Conservation (phyloP, 2,797 vertebrate species). For the Lithobates sylvaticus region DNA sequence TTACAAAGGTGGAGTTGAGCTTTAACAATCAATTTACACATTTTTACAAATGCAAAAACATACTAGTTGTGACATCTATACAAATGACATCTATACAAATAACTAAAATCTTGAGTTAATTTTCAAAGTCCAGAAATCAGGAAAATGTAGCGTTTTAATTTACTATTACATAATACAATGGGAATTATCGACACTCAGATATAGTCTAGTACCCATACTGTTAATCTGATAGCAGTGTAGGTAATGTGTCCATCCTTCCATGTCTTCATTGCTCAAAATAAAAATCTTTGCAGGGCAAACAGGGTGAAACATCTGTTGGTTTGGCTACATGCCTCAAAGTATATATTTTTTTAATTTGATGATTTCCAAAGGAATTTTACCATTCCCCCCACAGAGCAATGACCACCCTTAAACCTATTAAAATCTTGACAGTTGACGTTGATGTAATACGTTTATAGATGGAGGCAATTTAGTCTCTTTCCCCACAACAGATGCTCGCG, state of each 20-base stretch:
- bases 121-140: too few relatives aligned
- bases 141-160: too few relatives aligned
- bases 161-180: too few relatives aligned
- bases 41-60: too few relatives aligned
- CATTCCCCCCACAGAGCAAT: slow-evolving; percentile 59
- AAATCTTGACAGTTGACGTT: slow-evolving; percentile 53
- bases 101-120: too few relatives aligned
- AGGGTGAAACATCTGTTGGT: slow-evolving; percentile 61
- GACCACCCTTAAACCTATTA: slow-evolving; percentile 62
- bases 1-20: too few relatives aligned
- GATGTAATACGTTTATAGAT: slow-evolving; percentile 57
- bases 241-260: slow-evolving; percentile 17
- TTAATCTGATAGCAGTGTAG: background rate
- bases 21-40: too few relatives aligned
- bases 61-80: too few relatives aligned
- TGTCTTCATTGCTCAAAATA: slow-evolving; percentile 50
- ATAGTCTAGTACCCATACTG: background rate
- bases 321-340: slow-evolving; percentile 47
- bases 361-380: slow-evolving; percentile 60
- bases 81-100: too few relatives aligned
- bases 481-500: slow-evolving; percentile 55
- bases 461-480: slow-evolving; percentile 58
- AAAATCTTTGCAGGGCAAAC: slow-evolving; percentile 51
- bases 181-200: background rate
- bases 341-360: slow-evolving; percentile 57